Percentiles rank a stretch among this genome's conserved stretches.
Evolutionary conservation across 1,140 invertebrate species (phyloP).

Genomic region (Teleopsis dalmanni): DNA sequence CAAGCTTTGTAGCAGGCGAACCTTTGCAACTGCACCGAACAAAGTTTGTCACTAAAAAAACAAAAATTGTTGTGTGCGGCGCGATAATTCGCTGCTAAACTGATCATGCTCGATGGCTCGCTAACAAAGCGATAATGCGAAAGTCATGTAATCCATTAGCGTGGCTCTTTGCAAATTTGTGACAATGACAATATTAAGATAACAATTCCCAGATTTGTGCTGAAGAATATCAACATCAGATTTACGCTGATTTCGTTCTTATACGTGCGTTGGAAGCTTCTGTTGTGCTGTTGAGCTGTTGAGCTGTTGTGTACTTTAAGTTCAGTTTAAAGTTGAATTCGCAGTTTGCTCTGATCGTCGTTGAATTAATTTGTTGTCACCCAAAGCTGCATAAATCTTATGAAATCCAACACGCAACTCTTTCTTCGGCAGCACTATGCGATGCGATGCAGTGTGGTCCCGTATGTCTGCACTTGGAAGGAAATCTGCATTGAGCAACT

Average conservation of each 20-base stretch:
- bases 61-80: no score
- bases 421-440: not conserved
- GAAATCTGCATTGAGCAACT: not conserved
- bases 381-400: constrained; percentile 15
- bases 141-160: constrained; percentile 45
- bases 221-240: no score
- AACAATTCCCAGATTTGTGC: constrained; percentile 27
- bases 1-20: no score
- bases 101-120: constrained; percentile 33
- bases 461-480: not conserved
- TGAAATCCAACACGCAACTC: not conserved
- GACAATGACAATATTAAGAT: constrained; percentile 46
- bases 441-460: not conserved
- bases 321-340: not conserved
- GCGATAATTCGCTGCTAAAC: constrained; percentile 6
- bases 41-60: no score
- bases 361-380: constrained; percentile 20
- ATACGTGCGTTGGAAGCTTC: no score
- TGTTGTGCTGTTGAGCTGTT: not conserved
- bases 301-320: not conserved
- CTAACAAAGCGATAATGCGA: constrained; percentile 44
- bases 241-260: no score
- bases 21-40: no score
- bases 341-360: not conserved
- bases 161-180: constrained; percentile 43